Conservation (phyloP, 2,888 invertebrate species). For the Dasysyrphus albostriatus region DNA sequence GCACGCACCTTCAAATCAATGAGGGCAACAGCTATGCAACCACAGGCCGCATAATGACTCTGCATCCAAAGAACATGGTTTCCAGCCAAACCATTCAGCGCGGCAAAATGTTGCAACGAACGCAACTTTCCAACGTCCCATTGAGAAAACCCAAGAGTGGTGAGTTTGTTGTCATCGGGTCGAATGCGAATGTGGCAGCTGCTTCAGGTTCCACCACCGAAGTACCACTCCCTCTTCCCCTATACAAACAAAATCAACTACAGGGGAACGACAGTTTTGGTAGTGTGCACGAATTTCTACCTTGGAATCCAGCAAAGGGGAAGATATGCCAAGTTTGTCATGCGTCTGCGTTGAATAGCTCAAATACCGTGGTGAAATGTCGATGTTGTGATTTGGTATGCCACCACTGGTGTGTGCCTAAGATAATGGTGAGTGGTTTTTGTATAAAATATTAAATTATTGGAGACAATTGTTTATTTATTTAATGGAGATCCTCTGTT, state of each 20-base stretch:
- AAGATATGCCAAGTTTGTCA: slow-evolving; percentile 77
- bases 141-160: slow-evolving; percentile 24
- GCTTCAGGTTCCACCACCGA: slow-evolving; percentile 1
- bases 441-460: slow-evolving; percentile 15
- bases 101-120: slow-evolving; percentile 47
- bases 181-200: slow-evolving; percentile 35
- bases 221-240: not conserved
- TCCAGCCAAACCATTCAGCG: slow-evolving; percentile 71
- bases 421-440: slow-evolving; percentile 75
- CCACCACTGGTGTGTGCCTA: slow-evolving; percentile 75
- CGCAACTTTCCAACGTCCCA: slow-evolving; percentile 36
- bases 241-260: not conserved
- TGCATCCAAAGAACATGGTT: slow-evolving; percentile 73
- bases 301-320: slow-evolving; percentile 74
- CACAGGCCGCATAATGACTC: slow-evolving; percentile 68
- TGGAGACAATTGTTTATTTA: not conserved
- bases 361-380: slow-evolving; percentile 73
- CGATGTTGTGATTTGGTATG: slow-evolving; percentile 75
- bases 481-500: not conserved
- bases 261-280: slow-evolving; percentile 4
- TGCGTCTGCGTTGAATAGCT: slow-evolving; percentile 62
- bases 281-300: slow-evolving; percentile 67
- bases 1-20: slow-evolving; percentile 59
- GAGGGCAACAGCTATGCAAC: slow-evolving; percentile 46
- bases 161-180: slow-evolving; percentile 29